Base-by-base conservation (phyloP, 2,113 vertebrate genomes). In the Callithrix jacchus region DNA sequence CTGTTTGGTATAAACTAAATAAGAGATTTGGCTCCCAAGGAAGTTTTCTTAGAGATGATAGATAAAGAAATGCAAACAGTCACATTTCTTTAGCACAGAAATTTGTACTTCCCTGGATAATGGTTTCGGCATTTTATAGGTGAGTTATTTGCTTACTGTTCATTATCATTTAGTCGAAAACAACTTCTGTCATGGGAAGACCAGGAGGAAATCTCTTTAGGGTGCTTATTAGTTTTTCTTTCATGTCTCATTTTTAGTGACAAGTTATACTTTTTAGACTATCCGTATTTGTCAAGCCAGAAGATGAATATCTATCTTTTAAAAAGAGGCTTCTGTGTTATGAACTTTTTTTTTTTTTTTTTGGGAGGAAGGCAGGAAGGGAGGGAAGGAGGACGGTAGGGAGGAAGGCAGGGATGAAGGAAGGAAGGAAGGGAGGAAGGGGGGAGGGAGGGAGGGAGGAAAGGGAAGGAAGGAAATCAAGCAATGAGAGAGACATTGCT, bases 51-150 rank as follows among this genome's bases (percentile, higher is more conserved):
- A 92, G 95, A 95, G 80, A 54, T 82, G 91, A 70, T 20, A 91
- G 96, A 96, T 96, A 97, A 83, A 2, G 14, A 88, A 82, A 52
- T 64, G 70, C 56, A 92, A 98, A 93, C 5, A 74, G 18, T 96
- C 68, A 84, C 3, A 32, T 58, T 96, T 73, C n/a, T 97, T 35
- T 80, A 74, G 91, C 42, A 52, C 12, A 74, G 52, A 98, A 52
- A 32, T 54, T 35, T 89, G 82, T 89, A 64, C 85, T 66, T 56
- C 73, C 8, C 0, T 35, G 74, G 56, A 71, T 93, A 82, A 61
- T 42, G 52, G 30, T 77, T 96, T 94, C 35, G 47, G 3, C 54
- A 37, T 79, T 89, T 89, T 35, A 81, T 9, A 37, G 74, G 89
- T 30, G 70, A 93, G 42, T 32, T 70, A 21, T 10, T 54, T 42